Conservation (phyloP, 2,113 vertebrate genomes). For the Solea senegalensis region DNA sequence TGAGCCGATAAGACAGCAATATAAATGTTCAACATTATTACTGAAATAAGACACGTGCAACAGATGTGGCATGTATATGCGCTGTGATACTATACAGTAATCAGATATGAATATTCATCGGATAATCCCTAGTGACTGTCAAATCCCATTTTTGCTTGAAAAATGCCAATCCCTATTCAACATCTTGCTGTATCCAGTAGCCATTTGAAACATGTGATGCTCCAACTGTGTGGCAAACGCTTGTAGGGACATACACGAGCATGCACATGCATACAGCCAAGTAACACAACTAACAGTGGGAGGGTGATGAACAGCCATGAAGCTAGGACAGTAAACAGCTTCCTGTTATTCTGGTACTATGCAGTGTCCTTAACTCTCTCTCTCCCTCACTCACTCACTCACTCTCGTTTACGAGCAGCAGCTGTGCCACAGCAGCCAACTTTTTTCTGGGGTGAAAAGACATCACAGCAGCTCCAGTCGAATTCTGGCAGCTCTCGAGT, state of each 20-base stretch:
- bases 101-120: too few relatives aligned
- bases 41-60: too few relatives aligned
- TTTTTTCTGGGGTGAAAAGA: constrained; percentile 12
- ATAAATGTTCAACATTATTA: too few relatives aligned
- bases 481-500: constrained; percentile 29
- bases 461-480: constrained; percentile 10
- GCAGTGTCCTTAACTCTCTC: background rate
- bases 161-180: too few relatives aligned
- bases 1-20: background rate
- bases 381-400: background rate
- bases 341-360: background rate
- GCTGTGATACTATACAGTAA: background rate
- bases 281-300: background rate
- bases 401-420: background rate
- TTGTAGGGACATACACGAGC: too few relatives aligned
- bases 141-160: too few relatives aligned
- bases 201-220: too few relatives aligned
- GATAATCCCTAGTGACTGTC: too few relatives aligned
- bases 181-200: too few relatives aligned
- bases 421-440: background rate
- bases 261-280: too few relatives aligned
- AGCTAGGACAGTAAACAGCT: constrained; percentile 18
- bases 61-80: background rate
- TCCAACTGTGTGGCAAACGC: too few relatives aligned
- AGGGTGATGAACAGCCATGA: constrained; percentile 14